Evolutionary conservation across 1,140 invertebrate species (phyloP).

Genomic region (Subanguina moxae): DNA sequence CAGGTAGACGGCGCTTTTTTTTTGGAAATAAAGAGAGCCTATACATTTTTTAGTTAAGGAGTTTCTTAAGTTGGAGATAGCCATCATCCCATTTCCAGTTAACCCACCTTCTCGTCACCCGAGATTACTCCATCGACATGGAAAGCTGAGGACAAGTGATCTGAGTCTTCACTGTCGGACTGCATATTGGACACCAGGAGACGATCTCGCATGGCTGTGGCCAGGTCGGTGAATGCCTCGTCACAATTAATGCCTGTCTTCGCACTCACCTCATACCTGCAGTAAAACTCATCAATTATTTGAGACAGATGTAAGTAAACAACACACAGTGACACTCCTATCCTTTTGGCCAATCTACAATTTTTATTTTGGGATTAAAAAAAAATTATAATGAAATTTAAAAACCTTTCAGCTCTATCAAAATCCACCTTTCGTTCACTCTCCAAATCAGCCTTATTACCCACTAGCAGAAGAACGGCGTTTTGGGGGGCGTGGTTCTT

Average conservation of each 20-base stretch:
- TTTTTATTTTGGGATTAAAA: not conserved
- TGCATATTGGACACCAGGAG: slow-evolving; percentile 47
- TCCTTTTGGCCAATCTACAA: slow-evolving; percentile 47
- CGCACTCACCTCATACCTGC: slow-evolving; percentile 53
- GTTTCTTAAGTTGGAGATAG: too few relatives aligned
- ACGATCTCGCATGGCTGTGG: slow-evolving; percentile 54
- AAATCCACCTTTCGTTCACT: slow-evolving; percentile 55
- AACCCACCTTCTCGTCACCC: slow-evolving; percentile 44
- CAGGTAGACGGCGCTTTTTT: too few relatives aligned
- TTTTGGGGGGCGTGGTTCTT: slow-evolving; percentile 56
- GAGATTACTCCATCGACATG: slow-evolving; percentile 57
- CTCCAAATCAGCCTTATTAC: slow-evolving; percentile 59
- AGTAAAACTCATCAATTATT: too few relatives aligned
- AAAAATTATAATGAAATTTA: too few relatives aligned
- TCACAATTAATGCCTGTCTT: slow-evolving; percentile 59
- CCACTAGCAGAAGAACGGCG: slow-evolving; percentile 55
- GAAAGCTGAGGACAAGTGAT: slow-evolving; percentile 55
- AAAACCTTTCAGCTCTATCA: slow-evolving; percentile 56
- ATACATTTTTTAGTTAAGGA: too few relatives aligned
- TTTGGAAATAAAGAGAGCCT: too few relatives aligned
- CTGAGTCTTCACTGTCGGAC: slow-evolving; percentile 54
- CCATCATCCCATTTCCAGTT: slow-evolving; percentile 7
- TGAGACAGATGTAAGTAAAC: too few relatives aligned
- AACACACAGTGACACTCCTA: slow-evolving; percentile 53
- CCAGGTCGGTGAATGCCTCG: slow-evolving; percentile 54